Evolutionary conservation across 2,888 invertebrate species (phyloP), one percentile per base, ranked within the genome.

Genomic region (Cremastinae sp.): DNA sequence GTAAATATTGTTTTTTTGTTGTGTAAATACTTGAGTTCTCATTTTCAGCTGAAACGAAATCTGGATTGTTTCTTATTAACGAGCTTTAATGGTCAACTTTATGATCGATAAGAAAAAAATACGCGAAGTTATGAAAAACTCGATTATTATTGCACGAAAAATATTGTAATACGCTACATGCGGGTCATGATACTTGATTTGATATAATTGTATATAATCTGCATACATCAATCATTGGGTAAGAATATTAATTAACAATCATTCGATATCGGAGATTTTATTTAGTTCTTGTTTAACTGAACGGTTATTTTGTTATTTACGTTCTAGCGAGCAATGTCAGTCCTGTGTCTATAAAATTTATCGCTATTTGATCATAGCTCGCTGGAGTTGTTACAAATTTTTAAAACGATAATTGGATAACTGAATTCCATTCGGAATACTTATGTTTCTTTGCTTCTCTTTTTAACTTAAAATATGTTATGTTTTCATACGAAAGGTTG

Each of bases 141-240:
- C 8, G 37, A 22, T 51, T 45, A 58, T 47, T 75, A 65, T 66
- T 55, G 65, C 61, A 61, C 20, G 58, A 66, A 70, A n/a, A 71
- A 43, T 41, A 16, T 66, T 71, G 16, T 72, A 65, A 75, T 61
- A 41, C 20, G 35, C 20, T 41, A 41, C 47, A 66, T 71, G n/a
- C 14, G 18, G 62, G 56, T n/a, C 16, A 45, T n/a, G n/a, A n/a
- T 39, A 45, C 16, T 35, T 39, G 53, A 22, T 39, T 18, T 4
- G 16, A 49, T 64, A 51, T 59, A 22, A 7, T 8, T 28, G 14
- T 59, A 59, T 28, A 43, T 45, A 59, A 28, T 59, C 59, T 41
- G 8, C 9, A 58, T 2, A 9, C 35, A 39, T 49, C 14, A 9
- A 51, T 51, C 51, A 18, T 12, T 4, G 45, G 49, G 41, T 74